Evolutionary conservation across 1,140 invertebrate species (phyloP), one percentile per base, ranked within the genome.

Genomic region (Mizuhopecten yessoensis): DNA sequence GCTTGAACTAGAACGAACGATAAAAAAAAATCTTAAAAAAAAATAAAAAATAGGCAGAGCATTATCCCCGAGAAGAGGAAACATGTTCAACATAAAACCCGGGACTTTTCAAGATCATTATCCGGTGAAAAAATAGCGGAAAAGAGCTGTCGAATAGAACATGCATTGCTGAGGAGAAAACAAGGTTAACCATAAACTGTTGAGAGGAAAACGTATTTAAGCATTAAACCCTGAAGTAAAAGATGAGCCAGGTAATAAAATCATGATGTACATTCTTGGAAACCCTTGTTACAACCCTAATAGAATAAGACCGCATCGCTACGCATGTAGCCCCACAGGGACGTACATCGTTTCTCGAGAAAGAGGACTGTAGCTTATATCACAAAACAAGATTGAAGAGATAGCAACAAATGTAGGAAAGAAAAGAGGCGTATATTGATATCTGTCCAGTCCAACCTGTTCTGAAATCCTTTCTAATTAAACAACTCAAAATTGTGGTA

Each of bases 201-300:
- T 29, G 57, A 75, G 57, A 75, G 57, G n/a, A n/a, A 75, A 75
- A 75, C 57, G 9, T 23, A 75, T 75, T 75, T 75, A 1, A 75
- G 57, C 57, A 75, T 75, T 17, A 75, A 75, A 75, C 57, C 57
- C 29, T 75, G 57, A 75, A 75, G 23, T 75, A 75, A 29, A 75
- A n/a, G 57, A 75, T 75, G 57, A 75, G 57, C n/a, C 57, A 75
- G 57, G 57, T n/a, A 75, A 29, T 75, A 75, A 75, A n/a, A n/a
- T 75, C 20, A 17, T 75, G 57, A 75, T 75, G 23, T 75, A 29
- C 57, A 75, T 75, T 29, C 57, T 75, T 75, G n/a, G 57, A 75
- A 75, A 29, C 23, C 57, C 57, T 75, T 29, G 57, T 23, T 9
- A 20, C 3, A 57, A n/a, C 11, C 57, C 11, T 75, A 29, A 75